Percentiles rank a stretch among this genome's conserved stretches.
Evolutionary conservation across 2,113 vertebrate genomes (phyloP).

Genomic region (Mustela lutreola): DNA sequence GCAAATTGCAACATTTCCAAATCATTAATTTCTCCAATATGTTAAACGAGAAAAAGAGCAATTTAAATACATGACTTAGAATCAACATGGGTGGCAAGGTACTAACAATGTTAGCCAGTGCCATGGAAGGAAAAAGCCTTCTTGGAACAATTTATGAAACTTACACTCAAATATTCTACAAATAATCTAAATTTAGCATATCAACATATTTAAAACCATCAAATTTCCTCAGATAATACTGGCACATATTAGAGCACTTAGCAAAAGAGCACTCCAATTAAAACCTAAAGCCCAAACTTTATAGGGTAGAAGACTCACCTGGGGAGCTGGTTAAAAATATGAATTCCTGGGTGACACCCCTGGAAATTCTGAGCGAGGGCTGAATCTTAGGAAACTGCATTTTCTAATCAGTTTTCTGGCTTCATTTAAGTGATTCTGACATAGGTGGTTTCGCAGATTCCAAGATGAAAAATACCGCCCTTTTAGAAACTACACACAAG

Average conservation of each 20-base stretch:
- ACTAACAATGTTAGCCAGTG: neutral
- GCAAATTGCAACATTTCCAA: slow-evolving; percentile 23
- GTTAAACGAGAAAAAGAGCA: slow-evolving; percentile 56
- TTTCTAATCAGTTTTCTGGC: neutral
- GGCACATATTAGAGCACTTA: neutral
- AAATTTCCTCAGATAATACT: neutral
- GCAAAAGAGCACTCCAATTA: neutral
- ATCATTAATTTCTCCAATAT: slow-evolving; percentile 48
- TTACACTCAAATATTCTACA: neutral
- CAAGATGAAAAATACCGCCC: neutral
- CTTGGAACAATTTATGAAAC: neutral
- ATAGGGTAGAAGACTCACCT: neutral
- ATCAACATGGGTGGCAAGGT: neutral
- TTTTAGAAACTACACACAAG: neutral
- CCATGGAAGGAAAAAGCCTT: neutral
- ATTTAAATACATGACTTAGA: neutral
- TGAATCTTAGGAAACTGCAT: neutral
- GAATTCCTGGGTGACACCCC: neutral
- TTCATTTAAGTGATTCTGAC: neutral
- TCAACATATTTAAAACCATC: slow-evolving; percentile 20
- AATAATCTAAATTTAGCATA: slow-evolving; percentile 28
- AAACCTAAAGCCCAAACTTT: neutral
- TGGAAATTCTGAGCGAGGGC: neutral
- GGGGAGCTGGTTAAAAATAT: neutral
- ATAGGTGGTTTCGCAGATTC: neutral